Evolutionary conservation across 2,113 vertebrate genomes (phyloP).

Genomic region (Bufo gargarizans): DNA sequence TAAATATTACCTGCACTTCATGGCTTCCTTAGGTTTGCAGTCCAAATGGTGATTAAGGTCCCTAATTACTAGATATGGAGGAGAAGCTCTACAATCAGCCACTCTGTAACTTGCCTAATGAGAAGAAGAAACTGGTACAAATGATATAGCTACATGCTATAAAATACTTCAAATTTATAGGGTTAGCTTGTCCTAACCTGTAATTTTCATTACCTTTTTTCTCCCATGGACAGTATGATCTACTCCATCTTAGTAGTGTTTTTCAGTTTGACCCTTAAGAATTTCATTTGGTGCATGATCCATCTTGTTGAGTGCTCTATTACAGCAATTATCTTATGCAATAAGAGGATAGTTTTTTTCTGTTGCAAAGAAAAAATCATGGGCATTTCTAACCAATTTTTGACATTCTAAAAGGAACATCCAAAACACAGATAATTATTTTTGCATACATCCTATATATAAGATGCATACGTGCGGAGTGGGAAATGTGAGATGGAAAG

Average conservation of each 20-base stretch:
- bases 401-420: no score
- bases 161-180: conserved; percentile 34
- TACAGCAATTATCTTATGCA: neutral
- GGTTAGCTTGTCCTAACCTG: neutral
- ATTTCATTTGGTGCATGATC: neutral
- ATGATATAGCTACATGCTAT: conserved; percentile 12
- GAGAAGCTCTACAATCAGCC: conserved; percentile 69
- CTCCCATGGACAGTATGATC: neutral
- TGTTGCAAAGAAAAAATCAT: no score
- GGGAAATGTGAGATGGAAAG: no score
- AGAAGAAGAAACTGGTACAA: conserved; percentile 60
- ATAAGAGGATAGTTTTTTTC: neutral
- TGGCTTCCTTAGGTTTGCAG: conserved; percentile 68
- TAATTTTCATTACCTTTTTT: conserved; percentile 20
- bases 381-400: no score
- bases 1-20: conserved; percentile 66
- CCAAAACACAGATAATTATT: no score
- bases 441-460: no score
- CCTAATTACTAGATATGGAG: conserved; percentile 70
- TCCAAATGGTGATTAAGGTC: conserved; percentile 69
- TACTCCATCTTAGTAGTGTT: neutral
- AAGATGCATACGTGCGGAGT: no score
- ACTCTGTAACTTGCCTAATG: conserved; percentile 73
- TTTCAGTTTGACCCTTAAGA: neutral
- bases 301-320: neutral